A percentile compares a stretch with the other conserved stretches of the same genome.
Evolutionary conservation across 2,113 vertebrate genomes (phyloP).

Genomic region (Psammodynastes pulverulentus): DNA sequence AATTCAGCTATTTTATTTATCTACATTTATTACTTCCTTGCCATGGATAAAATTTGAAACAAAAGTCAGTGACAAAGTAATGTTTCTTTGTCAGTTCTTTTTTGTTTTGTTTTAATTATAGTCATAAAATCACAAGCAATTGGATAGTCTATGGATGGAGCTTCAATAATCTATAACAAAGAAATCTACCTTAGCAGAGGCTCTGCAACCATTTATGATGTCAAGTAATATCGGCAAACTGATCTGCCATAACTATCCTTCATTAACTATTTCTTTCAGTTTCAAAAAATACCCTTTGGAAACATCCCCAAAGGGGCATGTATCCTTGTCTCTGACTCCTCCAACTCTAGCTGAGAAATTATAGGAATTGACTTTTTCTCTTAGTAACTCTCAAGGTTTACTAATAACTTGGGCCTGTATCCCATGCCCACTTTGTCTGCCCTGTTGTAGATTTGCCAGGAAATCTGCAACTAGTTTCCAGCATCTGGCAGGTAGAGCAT

Average conservation of each 20-base stretch:
- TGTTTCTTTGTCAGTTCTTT: not conserved
- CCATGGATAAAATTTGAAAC: not conserved
- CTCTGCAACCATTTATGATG: not conserved
- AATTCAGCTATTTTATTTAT: not conserved
- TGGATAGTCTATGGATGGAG: not conserved
- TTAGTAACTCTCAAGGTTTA: not conserved
- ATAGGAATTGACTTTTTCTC: not conserved
- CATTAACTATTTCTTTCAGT: not conserved
- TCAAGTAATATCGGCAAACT: not conserved
- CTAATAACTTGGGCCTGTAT: not conserved
- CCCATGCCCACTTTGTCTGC: not conserved
- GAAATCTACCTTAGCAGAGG: not conserved
- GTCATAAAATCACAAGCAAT: not conserved
- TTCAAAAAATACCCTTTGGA: not conserved
- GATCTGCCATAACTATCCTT: not conserved
- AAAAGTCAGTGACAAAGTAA: not conserved
- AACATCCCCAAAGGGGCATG: not conserved
- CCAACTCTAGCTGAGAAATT: not conserved
- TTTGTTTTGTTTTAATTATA: not conserved
- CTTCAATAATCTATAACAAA: not conserved
- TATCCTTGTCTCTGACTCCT: not conserved
- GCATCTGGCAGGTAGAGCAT: not conserved
- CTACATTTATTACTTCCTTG: not conserved
- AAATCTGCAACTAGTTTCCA: not conserved
- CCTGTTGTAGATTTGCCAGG: not conserved